Evolutionary conservation across 2,797 vertebrate genomes (phyloP).

Genomic region (Siniperca scherzeri): DNA sequence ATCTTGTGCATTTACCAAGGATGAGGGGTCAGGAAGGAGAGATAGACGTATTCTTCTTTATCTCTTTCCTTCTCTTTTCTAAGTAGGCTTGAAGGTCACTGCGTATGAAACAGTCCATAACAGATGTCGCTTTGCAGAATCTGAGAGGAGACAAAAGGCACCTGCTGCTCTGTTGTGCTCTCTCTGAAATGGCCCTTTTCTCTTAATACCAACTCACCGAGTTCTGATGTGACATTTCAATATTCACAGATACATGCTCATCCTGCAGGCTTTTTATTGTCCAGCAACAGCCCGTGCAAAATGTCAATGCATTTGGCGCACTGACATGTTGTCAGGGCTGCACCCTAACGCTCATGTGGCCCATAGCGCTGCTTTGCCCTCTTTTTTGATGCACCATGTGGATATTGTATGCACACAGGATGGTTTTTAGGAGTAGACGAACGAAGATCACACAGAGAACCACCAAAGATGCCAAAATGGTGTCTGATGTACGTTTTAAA

Average conservation of each 20-base stretch:
- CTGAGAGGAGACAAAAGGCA: slow-evolving; percentile 69
- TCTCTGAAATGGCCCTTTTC: slow-evolving; percentile 42
- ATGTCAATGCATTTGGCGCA: slow-evolving; percentile 63
- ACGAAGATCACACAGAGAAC: background rate
- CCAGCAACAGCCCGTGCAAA: slow-evolving; percentile 32
- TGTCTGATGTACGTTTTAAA: background rate
- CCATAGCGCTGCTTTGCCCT: slow-evolving; percentile 14
- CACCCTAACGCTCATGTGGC: slow-evolving; percentile 15
- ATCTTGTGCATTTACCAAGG: slow-evolving; percentile 52
- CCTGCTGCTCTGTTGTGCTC: slow-evolving; percentile 51
- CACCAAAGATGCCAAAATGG: background rate
- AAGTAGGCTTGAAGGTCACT: slow-evolving; percentile 88
- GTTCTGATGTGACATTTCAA: slow-evolving; percentile 73
- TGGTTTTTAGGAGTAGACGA: background rate
- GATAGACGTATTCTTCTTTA: slow-evolving; percentile 67
- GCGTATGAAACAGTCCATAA: slow-evolving; percentile 82
- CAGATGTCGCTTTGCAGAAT: slow-evolving; percentile 84
- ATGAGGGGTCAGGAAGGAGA: slow-evolving; percentile 47
- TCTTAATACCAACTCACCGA: slow-evolving; percentile 50
- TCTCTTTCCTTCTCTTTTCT: slow-evolving; percentile 71
- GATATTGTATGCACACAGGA: background rate
- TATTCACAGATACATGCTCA: slow-evolving; percentile 53
- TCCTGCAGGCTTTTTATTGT: slow-evolving; percentile 57
- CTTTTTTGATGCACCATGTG: background rate
- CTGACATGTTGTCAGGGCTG: slow-evolving; percentile 47